Percentiles rank a stretch among this genome's conserved stretches.
phyloP scores from a whole-genome alignment of 53 echinoderm and acorn worm species.

The Pentamera pediparva region DNA sequence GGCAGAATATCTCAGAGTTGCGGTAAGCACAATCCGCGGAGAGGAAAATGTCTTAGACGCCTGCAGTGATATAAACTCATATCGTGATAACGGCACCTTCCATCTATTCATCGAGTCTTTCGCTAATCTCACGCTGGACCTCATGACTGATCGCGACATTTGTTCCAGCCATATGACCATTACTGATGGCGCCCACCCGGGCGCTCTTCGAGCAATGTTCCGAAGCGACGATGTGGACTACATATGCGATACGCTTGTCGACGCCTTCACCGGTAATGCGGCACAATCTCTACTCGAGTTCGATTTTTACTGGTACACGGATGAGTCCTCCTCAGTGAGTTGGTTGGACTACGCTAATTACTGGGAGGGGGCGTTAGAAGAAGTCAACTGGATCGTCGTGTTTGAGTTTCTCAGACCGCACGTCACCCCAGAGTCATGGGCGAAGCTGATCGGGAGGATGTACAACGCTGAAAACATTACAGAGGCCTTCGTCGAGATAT shows the following conservation, averaged over 20 bases:
- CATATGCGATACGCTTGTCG: slow-evolving; percentile 22
- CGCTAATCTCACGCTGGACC: not conserved
- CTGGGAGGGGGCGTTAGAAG: not conserved
- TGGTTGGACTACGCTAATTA: not conserved
- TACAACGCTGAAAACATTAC: slow-evolving; percentile 35
- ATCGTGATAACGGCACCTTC: not conserved
- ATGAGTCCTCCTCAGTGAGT: not conserved
- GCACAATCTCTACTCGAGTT: not conserved
- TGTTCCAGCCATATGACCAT: not conserved
- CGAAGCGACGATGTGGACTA: slow-evolving; percentile 1
- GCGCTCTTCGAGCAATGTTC: not conserved
- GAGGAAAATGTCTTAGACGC: not conserved
- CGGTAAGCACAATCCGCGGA: not conserved
- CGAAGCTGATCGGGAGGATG: slow-evolving; percentile 40
- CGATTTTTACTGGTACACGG: slow-evolving; percentile 7
- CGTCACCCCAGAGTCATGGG: slow-evolving; percentile 11
- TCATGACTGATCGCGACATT: not conserved
- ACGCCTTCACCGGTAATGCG: slow-evolving; percentile 32
- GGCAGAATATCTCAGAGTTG: not conserved
- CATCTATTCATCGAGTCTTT: not conserved
- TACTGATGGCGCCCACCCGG: not conserved
- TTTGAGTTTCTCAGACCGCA: slow-evolving; percentile 13
- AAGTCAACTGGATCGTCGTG: slow-evolving; percentile 8
- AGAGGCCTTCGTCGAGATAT: slow-evolving; percentile 36
- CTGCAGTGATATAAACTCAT: not conserved